Evolutionary conservation across 92 coral and sea anemone genomes (phyloP), one percentile per base, ranked within the genome.

Genomic region (Hydrozoanthus gracilis): DNA sequence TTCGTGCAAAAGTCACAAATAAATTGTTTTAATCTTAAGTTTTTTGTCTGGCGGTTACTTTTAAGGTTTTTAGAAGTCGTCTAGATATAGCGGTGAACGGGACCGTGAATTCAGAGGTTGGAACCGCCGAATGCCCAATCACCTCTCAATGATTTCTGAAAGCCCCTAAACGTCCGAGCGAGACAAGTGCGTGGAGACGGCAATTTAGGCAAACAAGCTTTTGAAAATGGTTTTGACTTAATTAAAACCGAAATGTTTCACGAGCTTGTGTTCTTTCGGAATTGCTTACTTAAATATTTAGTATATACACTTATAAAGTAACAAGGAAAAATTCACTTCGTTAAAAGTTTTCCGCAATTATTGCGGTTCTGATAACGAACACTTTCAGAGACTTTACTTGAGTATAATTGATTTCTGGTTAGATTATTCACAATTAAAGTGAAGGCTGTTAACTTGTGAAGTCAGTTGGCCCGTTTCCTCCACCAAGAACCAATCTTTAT

Each of bases 151-250:
- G 60, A 54, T 54, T 54, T 54, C 60, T 54, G 2, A 54, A 54
- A 54, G 60, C 60, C 60, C 60, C 60, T 54, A 54, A 54, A 54
- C 60, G 60, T 54, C 60, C 60, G 60, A 54, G 60, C 60, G 60
- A 54, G 60, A 54, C 60, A 54, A 54, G 2, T 52, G 58, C 58
- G 58, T 54, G 60, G 60, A 54, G 60, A 54, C 60, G 60, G 60
- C 60, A 54, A 54, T 54, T 54, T 54, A 54, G 60, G 60, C 60
- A 54, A 54, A 54, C 60, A 54, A 54, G 60, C 60, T 54, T 54
- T 54, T 54, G 60, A 54, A 54, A 54, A 54, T 54, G 60, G 60
- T 54, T 54, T 54, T 54, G 60, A 54, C 58, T 54, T 54, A 54
- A 54, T 54, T 54, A 54, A 54, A 54, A 54, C 60, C 60, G 60